phyloP scores from a whole-genome alignment of 2,888 invertebrate genomes.

The Erebia aethiops region DNA sequence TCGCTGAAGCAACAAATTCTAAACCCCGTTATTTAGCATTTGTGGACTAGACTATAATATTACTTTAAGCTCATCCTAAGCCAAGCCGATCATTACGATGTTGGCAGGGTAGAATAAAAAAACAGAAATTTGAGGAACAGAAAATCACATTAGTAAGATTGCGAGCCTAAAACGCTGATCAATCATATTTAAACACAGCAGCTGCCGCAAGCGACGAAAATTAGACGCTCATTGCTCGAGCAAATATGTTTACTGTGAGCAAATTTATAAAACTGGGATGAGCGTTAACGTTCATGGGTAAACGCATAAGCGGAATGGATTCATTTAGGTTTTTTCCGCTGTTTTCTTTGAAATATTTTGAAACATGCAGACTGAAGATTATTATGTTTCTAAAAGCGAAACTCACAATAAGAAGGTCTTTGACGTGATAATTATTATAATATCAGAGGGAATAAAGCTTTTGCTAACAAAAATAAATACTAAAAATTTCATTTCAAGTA shows the following conservation, averaged over 20 bases:
- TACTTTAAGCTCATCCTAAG: no score
- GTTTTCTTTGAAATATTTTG: neutral
- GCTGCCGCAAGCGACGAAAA: neutral
- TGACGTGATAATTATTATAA: no score
- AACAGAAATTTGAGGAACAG: neutral
- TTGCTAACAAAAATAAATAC: no score
- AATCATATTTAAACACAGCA: conserved; percentile 6
- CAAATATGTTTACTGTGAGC: conserved; percentile 12
- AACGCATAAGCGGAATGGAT: conserved; percentile 8
- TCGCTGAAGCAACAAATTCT: no score
- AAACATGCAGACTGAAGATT: neutral
- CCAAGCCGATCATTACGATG: neutral
- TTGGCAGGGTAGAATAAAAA: neutral
- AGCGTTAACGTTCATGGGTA: neutral
- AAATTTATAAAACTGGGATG: conserved; percentile 17
- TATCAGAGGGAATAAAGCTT: no score
- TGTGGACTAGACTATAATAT: no score
- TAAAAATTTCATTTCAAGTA: no score
- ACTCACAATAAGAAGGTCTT: neutral
- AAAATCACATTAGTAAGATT: neutral
- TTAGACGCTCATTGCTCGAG: conserved; percentile 8
- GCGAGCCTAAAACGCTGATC: neutral
- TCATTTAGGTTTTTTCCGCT: neutral
- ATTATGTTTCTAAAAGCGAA: neutral
- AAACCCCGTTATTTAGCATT: no score